Base-by-base conservation (phyloP, 1,140 invertebrate genomes). In the Drosophila mojavensis region DNA sequence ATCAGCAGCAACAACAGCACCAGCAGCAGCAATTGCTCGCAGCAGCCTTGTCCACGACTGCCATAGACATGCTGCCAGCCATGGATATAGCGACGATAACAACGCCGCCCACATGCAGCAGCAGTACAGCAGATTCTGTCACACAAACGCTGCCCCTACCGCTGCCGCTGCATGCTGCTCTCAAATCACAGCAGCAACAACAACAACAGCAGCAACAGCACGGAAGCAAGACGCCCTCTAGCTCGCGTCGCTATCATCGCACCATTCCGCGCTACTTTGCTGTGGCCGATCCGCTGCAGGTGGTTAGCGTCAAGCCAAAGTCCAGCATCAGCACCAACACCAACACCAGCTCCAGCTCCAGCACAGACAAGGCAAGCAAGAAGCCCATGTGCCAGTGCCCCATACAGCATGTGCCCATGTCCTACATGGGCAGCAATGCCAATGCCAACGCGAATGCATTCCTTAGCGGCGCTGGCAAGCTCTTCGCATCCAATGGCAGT, bases 341-440 rank as follows among this genome's bases (percentile, higher is more conserved):
- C 45, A 81, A 65, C 36, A 45, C 62, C 15, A 76, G 45, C 13
- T 60, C 58, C 58, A 68, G 41, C 9, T 60, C 58, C 54, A 68
- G 50, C 30, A 67, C 26, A 30, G 73, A 69, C 68, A 75, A 71
- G 41, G 30, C 51, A 36, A 78, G n/a, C 54, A 92, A 92, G 71
- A 92, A 92, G 43, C 85, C 91, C 11, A 91, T 91, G 70, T 92
- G 92, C 70, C 92, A 92, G 58, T 92, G 92, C 58, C 92, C 92
- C 15, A 85, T 92, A 43, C 92, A 92, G 59, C 92, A 92, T 62
- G 92, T 92, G 24, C 92, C 92, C n/a, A 92, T 92, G 92, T 91
- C 91, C 47, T 92, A 92, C 58, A 92, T 92, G 91, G 91, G 90
- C 20, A 92, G 79, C 55, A 84, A 82, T 72, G 83, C 81, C 45